Conservation (phyloP, 1,140 invertebrate species). For the Thalassaphorura encarpata region DNA sequence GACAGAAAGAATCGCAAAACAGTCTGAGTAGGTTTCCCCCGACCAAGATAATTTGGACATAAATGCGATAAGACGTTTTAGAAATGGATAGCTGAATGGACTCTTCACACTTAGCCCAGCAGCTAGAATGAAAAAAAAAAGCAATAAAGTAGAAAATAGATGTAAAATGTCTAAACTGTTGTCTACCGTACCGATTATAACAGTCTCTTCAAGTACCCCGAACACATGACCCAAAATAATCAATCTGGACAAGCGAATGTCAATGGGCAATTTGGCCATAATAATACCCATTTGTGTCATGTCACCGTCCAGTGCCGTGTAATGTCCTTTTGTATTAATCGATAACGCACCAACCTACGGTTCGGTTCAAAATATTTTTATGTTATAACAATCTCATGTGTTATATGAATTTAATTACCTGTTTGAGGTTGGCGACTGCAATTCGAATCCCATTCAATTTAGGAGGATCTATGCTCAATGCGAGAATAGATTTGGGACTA, state of each 20-base stretch:
- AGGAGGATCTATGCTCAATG: constrained; percentile 76
- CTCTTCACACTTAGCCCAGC: constrained; percentile 70
- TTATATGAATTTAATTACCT: constrained; percentile 45
- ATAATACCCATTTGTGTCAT: constrained; percentile 76
- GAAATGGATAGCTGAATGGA: constrained; percentile 64
- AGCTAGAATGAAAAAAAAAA: constrained; percentile 41
- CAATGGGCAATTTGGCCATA: constrained; percentile 70
- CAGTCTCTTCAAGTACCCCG: constrained; percentile 67
- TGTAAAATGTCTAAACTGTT: not conserved
- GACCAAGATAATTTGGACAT: constrained; percentile 70
- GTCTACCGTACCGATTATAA: constrained; percentile 66
- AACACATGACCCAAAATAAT: constrained; percentile 81
- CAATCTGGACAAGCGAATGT: constrained; percentile 69
- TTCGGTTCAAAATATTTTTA: not conserved
- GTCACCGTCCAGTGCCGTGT: constrained; percentile 65
- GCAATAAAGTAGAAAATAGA: not conserved
- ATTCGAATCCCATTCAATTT: constrained; percentile 65
- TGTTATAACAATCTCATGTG: not conserved
- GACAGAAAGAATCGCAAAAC: constrained; percentile 66
- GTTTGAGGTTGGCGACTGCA: constrained; percentile 75
- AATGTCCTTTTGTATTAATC: constrained; percentile 39
- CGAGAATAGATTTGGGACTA: constrained; percentile 68
- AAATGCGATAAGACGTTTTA: constrained; percentile 59
- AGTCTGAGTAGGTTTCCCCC: constrained; percentile 70
- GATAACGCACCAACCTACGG: constrained; percentile 48